Percentiles rank a stretch among this genome's conserved stretches.
Conservation (phyloP, 2,888 invertebrate species). For the Archips crataeganus region DNA sequence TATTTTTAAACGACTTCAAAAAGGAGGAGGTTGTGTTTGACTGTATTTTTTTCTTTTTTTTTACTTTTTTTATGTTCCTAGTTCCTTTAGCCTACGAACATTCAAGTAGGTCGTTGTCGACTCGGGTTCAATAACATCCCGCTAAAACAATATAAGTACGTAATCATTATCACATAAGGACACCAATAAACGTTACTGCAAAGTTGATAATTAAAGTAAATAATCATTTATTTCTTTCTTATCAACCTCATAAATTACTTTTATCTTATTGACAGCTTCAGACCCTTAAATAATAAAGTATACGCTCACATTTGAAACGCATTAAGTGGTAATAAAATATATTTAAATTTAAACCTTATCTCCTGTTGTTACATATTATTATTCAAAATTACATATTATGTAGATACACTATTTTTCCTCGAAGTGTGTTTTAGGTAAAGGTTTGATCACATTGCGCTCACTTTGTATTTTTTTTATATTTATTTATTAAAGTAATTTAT, state of each 20-base stretch:
- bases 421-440: not conserved
- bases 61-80: not conserved
- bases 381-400: not conserved
- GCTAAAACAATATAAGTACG: not conserved
- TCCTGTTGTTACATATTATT: not conserved
- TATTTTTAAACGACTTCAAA: no score
- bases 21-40: no score
- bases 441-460: not conserved
- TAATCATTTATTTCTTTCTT: slow-evolving; percentile 15
- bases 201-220: slow-evolving; percentile 6
- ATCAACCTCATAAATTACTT: slow-evolving; percentile 27
- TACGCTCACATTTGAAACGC: not conserved
- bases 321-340: not conserved
- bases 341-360: not conserved
- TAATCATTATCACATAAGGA: not conserved
- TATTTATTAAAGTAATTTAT: no score
- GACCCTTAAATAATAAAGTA: not conserved
- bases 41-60: not conserved
- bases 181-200: not conserved
- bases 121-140: not conserved
- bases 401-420: not conserved
- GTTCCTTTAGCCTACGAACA: not conserved
- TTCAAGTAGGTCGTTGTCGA: not conserved
- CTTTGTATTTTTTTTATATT: not conserved
- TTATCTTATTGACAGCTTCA: slow-evolving; percentile 33